Base-by-base conservation (phyloP, 2,113 vertebrate genomes). In the Centrocercus urophasianus region DNA sequence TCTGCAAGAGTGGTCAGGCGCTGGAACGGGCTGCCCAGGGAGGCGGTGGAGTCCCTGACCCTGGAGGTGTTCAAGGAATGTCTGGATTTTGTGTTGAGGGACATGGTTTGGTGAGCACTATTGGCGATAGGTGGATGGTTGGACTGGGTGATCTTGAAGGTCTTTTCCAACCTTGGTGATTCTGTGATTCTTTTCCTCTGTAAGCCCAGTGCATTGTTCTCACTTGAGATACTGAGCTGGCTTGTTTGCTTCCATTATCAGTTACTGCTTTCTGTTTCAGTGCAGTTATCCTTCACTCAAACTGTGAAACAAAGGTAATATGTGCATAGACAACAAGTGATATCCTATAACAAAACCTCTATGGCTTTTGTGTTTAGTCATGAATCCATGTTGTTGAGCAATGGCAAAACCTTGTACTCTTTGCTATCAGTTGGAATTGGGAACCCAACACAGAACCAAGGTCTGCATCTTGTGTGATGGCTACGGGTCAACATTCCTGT, bases 181-280 rank as follows among this genome's bases (percentile, higher is more conserved):
- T 40, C 40, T 40, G 40, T 40, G 40, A 40, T 40, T 40, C 40
- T 72, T 72, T 91, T 83, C 36, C 73, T 78, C 38, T 59, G 27
- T 47, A 36, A 94, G 1, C 32, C 42, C 7, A 10, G 65, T 48
- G 54, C 72, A 42, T 94, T 94, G 79, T 95, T 93, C 57, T 93
- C 76, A 54, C 43, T 88, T 71, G 69, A 69, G 76, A 79, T 90
- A 57, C 76, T 71, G 79, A 89, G 82, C 82, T 72, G 79, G 4
- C 60, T 96, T 97, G 89, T 94, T 96, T 95, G 86, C 88, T 90
- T 93, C 90, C 90, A 88, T 86, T 97, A 86, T 84, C 76, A 69
- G 88, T 66, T 86, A 54, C 54, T 80, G 89, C 89, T 90, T 93
- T 93, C 89, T 1, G 3, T 88, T 93, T 91, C 65, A 16, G 70